Evolutionary conservation across 1,140 invertebrate species (phyloP), one percentile per base, ranked within the genome.

Genomic region (Choristoneura fumiferana): DNA sequence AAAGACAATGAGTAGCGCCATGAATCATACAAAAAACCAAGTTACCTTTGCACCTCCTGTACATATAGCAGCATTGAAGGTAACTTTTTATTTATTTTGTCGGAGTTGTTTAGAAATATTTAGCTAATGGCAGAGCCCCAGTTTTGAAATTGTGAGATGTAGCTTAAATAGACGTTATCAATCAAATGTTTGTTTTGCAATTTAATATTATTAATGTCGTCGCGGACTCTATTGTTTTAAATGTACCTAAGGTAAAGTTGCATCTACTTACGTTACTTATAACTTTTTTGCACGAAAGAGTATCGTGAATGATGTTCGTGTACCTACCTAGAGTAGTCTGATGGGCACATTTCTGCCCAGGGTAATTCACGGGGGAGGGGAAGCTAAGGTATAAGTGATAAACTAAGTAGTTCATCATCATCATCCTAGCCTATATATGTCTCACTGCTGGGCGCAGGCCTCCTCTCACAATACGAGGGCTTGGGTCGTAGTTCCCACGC

Each of bases 1-100:
- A 43, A 45, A 76, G 69, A 78, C 76, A 78, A 80, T 76, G 71
- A 78, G 60, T 62, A 63, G 38, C 57, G 61, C 67, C 22, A 71
- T 81, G 76, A 82, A 72, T 84, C 79, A 82, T 70, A 67, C 54
- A 61, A 22, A 13, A 4, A 13, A 29, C 43, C 18, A 49, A 22
- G 10, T 49, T 49, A 29, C 22, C 43, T 49, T 49, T 29, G 18
- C 43, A 22, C 43, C n/a, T 49, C 18, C 10, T 49, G n/a, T 49
- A 29, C n/a, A 22, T 18, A n/a, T 8, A 6, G 9, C 22, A 12
- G 3, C 18, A 49, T 22, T 1, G n/a, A 10, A 10, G n/a, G 43
- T 22, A 22, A 12, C 4, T n/a, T 18, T 22, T 49, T 33, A 17
- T 33, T 49, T 49, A 49, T 49, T 29, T 49, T 49, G 22, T 17